These are phyloP conservation scores for Plecotus auritus DNA, from an alignment of 2,113 vertebrate genomes.

Conservation along the genomic window DNA sequence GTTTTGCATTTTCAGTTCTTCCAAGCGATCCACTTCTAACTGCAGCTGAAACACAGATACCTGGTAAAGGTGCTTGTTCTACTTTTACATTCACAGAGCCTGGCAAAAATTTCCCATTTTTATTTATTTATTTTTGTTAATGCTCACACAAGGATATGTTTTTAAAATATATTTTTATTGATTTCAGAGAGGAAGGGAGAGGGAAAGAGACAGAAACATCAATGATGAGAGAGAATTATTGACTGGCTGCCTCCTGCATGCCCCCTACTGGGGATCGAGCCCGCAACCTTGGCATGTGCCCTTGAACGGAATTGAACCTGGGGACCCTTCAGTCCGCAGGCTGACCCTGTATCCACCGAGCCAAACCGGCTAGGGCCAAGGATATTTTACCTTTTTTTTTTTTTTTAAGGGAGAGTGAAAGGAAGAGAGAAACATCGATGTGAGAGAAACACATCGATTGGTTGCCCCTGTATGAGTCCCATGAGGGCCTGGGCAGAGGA, in stretches of 20 bases:
- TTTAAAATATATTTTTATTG: too few relatives aligned
- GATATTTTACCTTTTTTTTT: too few relatives aligned
- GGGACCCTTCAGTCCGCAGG: neutral
- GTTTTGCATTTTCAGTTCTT: constrained; percentile 89
- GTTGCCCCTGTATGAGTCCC: too few relatives aligned
- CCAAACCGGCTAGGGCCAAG: neutral
- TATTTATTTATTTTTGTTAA: too few relatives aligned
- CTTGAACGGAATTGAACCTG: neutral
- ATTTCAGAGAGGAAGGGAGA: too few relatives aligned
- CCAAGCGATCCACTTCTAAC: constrained; percentile 84
- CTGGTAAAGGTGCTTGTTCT: neutral
- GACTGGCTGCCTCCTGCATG: neutral
- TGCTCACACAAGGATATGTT: too few relatives aligned
- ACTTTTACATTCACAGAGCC: neutral
- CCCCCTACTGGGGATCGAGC: neutral
- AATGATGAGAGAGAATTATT: too few relatives aligned
- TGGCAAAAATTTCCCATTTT: neutral
- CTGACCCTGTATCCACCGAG: neutral
- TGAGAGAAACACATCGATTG: too few relatives aligned
- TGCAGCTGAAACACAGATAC: constrained; percentile 81
- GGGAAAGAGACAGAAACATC: too few relatives aligned
- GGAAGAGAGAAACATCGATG: too few relatives aligned
- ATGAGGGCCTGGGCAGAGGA: too few relatives aligned
- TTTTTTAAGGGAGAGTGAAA: too few relatives aligned
- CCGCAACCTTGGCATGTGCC: neutral